A percentile compares a stretch with the other conserved stretches of the same genome.
These are phyloP conservation scores for Rhopalosiphum nymphaeae DNA, from an alignment of 2,888 invertebrate genomes.

Conservation along the genomic window DNA sequence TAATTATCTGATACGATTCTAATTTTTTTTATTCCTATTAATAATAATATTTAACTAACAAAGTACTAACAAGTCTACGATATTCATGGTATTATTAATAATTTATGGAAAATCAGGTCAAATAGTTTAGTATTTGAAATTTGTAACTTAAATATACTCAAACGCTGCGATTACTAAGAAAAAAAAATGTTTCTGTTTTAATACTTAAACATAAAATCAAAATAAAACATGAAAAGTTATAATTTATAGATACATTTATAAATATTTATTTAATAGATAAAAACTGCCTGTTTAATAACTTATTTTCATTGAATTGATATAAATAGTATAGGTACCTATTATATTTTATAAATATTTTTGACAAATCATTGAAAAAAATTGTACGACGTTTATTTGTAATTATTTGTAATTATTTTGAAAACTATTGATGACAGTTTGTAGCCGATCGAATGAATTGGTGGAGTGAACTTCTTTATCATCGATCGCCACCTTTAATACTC, in stretches of 20 bases:
- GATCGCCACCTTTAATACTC: background rate
- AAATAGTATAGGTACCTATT: background rate
- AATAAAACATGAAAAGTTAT: background rate
- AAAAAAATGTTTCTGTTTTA: background rate
- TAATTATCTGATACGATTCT: background rate
- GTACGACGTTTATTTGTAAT: background rate
- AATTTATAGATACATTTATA: background rate
- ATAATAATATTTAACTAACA: background rate
- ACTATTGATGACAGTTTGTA: background rate
- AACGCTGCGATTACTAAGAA: background rate
- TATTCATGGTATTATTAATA: background rate
- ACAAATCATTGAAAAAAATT: background rate
- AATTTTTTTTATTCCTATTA: background rate
- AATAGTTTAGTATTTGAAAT: background rate
- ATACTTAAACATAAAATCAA: background rate
- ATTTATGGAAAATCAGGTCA: background rate
- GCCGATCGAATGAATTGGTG: background rate
- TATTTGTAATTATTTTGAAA: background rate
- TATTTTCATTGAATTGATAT: background rate
- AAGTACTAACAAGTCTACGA: background rate
- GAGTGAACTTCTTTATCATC: background rate
- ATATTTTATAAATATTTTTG: background rate
- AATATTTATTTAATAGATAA: too few species aligned
- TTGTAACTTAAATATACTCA: background rate
- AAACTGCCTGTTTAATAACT: background rate